A percentile compares a stretch with the other conserved stretches of the same genome.
Evolutionary conservation across 2,113 vertebrate species (phyloP).

Genomic region (Sinocyclocheilus anophthalmus): DNA sequence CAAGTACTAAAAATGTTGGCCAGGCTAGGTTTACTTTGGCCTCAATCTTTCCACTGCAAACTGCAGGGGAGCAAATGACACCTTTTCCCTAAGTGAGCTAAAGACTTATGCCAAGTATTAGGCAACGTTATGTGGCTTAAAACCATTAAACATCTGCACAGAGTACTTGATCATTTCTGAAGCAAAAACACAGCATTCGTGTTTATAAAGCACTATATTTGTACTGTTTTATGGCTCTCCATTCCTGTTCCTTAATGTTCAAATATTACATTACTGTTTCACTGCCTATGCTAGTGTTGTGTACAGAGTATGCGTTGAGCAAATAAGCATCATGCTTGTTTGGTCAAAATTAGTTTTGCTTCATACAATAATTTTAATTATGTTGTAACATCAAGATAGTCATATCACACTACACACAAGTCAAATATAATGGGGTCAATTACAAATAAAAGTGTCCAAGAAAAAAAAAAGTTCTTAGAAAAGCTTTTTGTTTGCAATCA

Average conservation of each 20-base stretch:
- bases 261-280: slow-evolving; percentile 17
- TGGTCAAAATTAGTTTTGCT: background rate
- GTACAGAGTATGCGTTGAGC: background rate
- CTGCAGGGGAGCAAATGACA: slow-evolving; percentile 21
- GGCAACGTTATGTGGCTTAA: background rate
- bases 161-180: background rate
- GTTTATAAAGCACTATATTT: background rate
- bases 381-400: background rate
- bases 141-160: background rate
- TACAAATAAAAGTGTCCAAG: background rate
- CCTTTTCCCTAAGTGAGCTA: slow-evolving; percentile 33
- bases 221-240: background rate
- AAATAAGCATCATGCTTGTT: background rate
- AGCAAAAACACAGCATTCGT: background rate
- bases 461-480: too few species aligned
- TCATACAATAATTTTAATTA: background rate
- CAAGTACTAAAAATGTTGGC: slow-evolving; percentile 37
- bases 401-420: background rate
- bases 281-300: background rate
- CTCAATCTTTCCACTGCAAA: slow-evolving; percentile 19
- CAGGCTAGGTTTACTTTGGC: slow-evolving; percentile 41
- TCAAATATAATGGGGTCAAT: background rate
- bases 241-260: slow-evolving; percentile 9
- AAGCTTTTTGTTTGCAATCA: too few species aligned
- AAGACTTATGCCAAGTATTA: slow-evolving; percentile 32